Conservation (phyloP, 2,888 invertebrate species). For the Rhopalosiphum nymphaeae region DNA sequence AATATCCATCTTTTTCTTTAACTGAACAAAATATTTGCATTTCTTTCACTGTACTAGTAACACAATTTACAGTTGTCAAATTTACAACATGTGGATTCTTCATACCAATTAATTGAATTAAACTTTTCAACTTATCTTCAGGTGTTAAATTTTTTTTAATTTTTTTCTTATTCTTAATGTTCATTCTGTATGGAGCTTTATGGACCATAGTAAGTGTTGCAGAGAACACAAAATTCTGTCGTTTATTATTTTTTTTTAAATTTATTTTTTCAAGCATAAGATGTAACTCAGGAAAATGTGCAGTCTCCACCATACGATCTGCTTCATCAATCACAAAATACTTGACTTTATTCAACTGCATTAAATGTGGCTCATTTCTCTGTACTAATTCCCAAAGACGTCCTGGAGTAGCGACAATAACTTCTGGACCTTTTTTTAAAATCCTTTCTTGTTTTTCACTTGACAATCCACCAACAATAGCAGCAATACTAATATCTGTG, state of each 20-base stretch:
- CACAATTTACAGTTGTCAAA: conserved; percentile 83
- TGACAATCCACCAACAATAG: conserved; percentile 94
- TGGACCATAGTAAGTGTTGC: conserved; percentile 95
- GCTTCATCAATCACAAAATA: conserved; percentile 96
- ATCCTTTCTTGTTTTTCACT: conserved; percentile 93
- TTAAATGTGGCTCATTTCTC: conserved; percentile 80
- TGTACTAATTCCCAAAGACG: conserved; percentile 93
- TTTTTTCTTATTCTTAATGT: conserved; percentile 69
- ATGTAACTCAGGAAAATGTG: conserved; percentile 93
- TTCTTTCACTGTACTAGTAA: conserved; percentile 72
- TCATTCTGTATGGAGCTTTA: conserved; percentile 81
- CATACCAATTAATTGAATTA: conserved; percentile 86
- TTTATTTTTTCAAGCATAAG: conserved; percentile 86
- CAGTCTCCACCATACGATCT: conserved; percentile 96
- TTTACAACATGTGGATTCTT: conserved; percentile 94
- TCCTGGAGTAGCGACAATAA: conserved; percentile 97
- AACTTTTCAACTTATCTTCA: conserved; percentile 81
- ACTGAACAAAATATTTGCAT: conserved; percentile 83
- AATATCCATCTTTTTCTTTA: conserved; percentile 89
- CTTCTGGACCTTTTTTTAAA: conserved; percentile 85
- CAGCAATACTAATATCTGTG: conserved; percentile 81
- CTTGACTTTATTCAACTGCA: conserved; percentile 80
- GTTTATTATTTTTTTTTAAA: conserved; percentile 74
- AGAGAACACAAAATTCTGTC: conserved; percentile 97
- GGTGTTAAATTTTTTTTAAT: conserved; percentile 73